Evolutionary conservation across 2,888 invertebrate species (phyloP).

Genomic region (Prosapia bicincta): DNA sequence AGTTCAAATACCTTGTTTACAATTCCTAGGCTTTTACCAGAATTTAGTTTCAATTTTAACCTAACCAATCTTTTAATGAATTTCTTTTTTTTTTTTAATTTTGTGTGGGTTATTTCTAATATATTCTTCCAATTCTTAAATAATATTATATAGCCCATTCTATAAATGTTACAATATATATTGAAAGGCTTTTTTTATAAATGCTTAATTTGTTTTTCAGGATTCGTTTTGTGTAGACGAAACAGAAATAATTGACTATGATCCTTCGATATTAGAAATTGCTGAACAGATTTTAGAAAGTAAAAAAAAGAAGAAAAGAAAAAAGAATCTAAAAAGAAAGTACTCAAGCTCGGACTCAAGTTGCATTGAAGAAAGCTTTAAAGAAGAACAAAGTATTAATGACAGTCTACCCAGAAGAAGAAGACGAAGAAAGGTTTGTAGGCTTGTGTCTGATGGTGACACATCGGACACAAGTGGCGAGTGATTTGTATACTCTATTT

Average conservation of each 20-base stretch:
- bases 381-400: background rate
- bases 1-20: no score
- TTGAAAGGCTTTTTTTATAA: no score
- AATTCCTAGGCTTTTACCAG: no score
- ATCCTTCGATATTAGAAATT: constrained; percentile 57
- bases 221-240: constrained; percentile 64
- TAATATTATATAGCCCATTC: no score
- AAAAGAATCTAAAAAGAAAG: background rate
- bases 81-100: no score
- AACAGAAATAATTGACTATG: constrained; percentile 51
- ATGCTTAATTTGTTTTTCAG: constrained; percentile 50
- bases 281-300: constrained; percentile 40
- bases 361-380: background rate
- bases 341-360: background rate
- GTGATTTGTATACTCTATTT: no score
- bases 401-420: background rate
- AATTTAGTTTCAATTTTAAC: no score
- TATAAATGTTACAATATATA: no score
- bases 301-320: background rate
- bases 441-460: background rate
- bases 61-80: no score
- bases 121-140: no score
- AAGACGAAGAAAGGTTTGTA: background rate
- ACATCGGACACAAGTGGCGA: no score
- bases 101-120: no score